Base-by-base conservation (phyloP, 2,113 vertebrate genomes). In the Heterotilapia buettikoferi region DNA sequence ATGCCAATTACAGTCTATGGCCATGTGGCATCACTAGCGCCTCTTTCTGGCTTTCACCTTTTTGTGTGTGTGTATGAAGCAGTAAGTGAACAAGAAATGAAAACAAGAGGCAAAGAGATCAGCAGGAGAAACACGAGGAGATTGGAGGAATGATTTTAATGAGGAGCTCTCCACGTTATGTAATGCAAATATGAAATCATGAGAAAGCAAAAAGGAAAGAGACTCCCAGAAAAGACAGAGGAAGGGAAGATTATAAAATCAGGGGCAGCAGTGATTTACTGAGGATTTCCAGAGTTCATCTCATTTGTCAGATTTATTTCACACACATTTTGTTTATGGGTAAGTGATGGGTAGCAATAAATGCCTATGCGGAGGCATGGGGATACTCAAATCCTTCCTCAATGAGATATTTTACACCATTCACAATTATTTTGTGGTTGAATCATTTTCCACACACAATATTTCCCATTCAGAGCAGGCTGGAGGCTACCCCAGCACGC, bases 1-100 rank as follows among this genome's bases (percentile, higher is more conserved):
- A 93, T 87, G 89, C 92, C 94, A 96, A 95, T 95, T 95, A 96
- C 61, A 63, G 86, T 50, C n/a, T 81, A 90, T 89, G 89, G 88
- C 87, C 84, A 61, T 79, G 84, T 80, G 88, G 86, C 85, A 87
- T 86, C 73, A 68, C 86, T 59, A 56, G 21, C 11, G 13, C 86
- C 79, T 86, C 57, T 90, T 83, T 76, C 59, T 91, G 80, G 86
- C 88, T 93, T 85, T 93, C 86, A 87, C 80, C 86, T 93, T 85
- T 83, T 86, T 83, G 50, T 89, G 57, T 76, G 80, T 31, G 33
- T 66, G 36, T 68, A 80, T 10, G 52, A 68, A 66, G 82, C 43
- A 79, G 21, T 82, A 40, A 84, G 40, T 61, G 26, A 26, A 80
- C n/a, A 80, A 57, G 38, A 66, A 31, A 52, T 38, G 61, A 79